A percentile compares a stretch with the other conserved stretches of the same genome.
Evolutionary conservation across 2,888 invertebrate species (phyloP).

Genomic region (Dromius quadrimaculatus): DNA sequence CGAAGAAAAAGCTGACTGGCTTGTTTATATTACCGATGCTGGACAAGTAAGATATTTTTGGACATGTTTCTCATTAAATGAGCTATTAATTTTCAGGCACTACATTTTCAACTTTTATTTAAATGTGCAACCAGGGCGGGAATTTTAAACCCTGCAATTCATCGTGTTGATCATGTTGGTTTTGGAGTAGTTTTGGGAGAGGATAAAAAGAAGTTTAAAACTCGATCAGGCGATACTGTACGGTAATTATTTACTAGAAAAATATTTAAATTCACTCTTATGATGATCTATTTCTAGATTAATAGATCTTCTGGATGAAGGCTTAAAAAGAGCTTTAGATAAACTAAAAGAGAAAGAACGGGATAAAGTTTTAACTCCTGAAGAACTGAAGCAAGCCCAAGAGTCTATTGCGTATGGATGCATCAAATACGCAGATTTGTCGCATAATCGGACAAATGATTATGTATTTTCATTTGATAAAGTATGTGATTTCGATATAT

Average conservation of each 20-base stretch:
- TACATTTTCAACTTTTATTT: constrained; percentile 81
- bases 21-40: constrained; percentile 93
- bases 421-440: constrained; percentile 97
- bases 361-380: constrained; percentile 82
- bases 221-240: constrained; percentile 96
- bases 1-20: constrained; percentile 89
- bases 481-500: constrained; percentile 58
- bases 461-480: constrained; percentile 99
- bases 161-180: constrained; percentile 89
- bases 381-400: constrained; percentile 86
- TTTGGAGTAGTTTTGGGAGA: constrained; percentile 98
- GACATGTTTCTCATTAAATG: not conserved
- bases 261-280: not conserved
- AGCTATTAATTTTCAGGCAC: constrained; percentile 65
- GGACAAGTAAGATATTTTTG: constrained; percentile 77
- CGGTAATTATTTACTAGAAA: constrained; percentile 54
- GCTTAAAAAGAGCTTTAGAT: constrained; percentile 81
- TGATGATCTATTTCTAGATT: constrained; percentile 64
- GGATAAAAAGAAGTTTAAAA: constrained; percentile 99
- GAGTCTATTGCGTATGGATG: constrained; percentile 97
- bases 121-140: constrained; percentile 84
- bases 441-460: constrained; percentile 92
- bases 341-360: constrained; percentile 90
- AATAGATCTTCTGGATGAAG: constrained; percentile 91
- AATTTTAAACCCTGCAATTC: constrained; percentile 72